Base-by-base conservation (phyloP, 2,797 vertebrate species). In the Sciurus vulgaris region DNA sequence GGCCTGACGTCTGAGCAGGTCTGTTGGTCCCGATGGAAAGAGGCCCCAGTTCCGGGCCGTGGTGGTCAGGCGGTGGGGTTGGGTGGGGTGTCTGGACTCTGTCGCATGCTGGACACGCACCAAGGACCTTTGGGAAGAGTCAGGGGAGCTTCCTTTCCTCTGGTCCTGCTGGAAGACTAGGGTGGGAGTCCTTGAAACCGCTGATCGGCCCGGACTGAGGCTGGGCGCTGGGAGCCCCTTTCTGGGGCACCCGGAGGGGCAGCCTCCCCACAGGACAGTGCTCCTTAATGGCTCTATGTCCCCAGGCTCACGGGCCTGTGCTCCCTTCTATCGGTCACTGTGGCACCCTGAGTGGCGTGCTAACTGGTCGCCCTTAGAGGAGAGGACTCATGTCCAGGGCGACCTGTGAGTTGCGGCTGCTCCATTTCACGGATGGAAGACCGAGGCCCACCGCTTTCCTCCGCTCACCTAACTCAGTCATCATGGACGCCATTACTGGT, bases 201-300 rank as follows among this genome's bases (percentile, higher is more conserved):
- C 88, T 10, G n/a, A 26, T 1, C 0, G 13, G 28, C 76, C 56
- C 13, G 51, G 9, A 49, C 0, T 0, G 72, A 56, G 20, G 15
- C 6, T 11, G 13, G 30, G 12, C 47, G 61, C 74, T 11, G 78
- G 1, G 24, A 14, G 13, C 65, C 65, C 65, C 89, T 72, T 72
- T 35, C 77, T 30, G 24, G 70, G 54, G 14, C 41, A 3, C 22
- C 22, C 30, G 1, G 56, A 49, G n/a, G 28, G 35, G 33, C 15
- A n/a, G 33, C 24, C 26, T 18, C 30, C 26, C 3, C 9, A 38
- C 38, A 1, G n/a, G 38, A 7, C 18, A 10, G 47, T 5, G 17
- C 2, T 41, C 9, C 51, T 41, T 18, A 15, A 54, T 9, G 10
- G 61, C 11, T 28, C 28, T 65, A 30, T n/a, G 35, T 73, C n/a